These are phyloP conservation scores for Diglossa brunneiventris DNA, from an alignment of 2,113 vertebrate species.

Conservation along the genomic window DNA sequence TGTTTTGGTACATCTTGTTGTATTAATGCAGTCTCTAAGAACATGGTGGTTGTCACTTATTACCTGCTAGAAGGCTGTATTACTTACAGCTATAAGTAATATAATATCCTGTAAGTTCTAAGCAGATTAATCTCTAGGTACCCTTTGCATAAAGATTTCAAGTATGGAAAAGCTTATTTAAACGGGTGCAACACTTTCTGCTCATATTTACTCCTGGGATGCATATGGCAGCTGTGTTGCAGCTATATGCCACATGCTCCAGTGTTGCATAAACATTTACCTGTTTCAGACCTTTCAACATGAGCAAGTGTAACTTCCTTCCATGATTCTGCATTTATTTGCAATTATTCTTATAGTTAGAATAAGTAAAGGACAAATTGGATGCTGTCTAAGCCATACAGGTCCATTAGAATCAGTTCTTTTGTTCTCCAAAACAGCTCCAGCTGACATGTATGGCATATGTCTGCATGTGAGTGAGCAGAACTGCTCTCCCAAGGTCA, in stretches of 20 bases:
- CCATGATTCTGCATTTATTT: not conserved
- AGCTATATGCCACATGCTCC: not conserved
- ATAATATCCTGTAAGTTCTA: not conserved
- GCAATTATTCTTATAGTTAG: not conserved
- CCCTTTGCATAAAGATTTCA: not conserved
- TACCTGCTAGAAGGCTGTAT: not conserved
- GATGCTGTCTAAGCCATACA: not conserved
- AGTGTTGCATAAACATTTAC: not conserved
- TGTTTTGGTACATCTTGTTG: not conserved
- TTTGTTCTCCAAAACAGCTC: not conserved
- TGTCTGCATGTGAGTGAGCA: not conserved
- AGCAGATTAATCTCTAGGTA: not conserved
- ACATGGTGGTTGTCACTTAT: not conserved
- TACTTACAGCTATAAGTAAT: not conserved
- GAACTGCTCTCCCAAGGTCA: not conserved
- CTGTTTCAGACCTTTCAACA: not conserved
- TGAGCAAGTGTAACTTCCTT: not conserved
- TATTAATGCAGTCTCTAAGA: not conserved
- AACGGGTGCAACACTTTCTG: not conserved
- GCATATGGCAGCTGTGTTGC: rapidly evolving
- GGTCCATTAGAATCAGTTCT: not conserved
- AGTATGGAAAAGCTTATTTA: not conserved
- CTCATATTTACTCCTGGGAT: not conserved
- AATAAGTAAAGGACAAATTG: not conserved
- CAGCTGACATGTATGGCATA: not conserved